phyloP scores from a whole-genome alignment of 1,140 invertebrate genomes.

The Heliconius nattereri region DNA sequence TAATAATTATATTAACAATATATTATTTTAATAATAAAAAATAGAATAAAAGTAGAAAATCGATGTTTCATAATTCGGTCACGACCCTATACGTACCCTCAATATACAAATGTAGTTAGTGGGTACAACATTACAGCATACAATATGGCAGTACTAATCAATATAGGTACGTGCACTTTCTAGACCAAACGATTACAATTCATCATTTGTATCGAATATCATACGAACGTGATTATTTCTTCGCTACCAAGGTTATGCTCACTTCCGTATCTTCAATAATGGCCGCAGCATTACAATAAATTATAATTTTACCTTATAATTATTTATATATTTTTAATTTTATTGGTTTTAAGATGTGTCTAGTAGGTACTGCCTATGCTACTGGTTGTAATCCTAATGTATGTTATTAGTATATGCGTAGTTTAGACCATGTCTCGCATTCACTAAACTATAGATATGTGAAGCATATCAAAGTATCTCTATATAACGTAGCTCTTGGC shows the following conservation, averaged over 20 bases:
- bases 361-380: background rate
- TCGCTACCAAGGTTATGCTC: slow-evolving; percentile 11
- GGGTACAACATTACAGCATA: background rate
- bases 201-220: slow-evolving; percentile 18
- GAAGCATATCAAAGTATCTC: too few species aligned
- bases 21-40: background rate
- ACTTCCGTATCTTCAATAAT: slow-evolving; percentile 27
- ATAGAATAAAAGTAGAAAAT: background rate
- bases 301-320: background rate
- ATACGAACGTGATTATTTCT: slow-evolving; percentile 26
- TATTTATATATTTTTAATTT: background rate
- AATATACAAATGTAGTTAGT: background rate
- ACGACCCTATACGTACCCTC: slow-evolving; percentile 16
- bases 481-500: too few species aligned
- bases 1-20: background rate
- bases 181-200: slow-evolving; percentile 20
- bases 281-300: background rate
- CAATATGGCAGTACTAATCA: slow-evolving; percentile 2
- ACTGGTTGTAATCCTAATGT: background rate
- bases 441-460: too few species aligned
- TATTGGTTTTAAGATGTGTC: background rate
- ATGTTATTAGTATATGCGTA: too few species aligned
- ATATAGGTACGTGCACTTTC: slow-evolving; percentile 23
- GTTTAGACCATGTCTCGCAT: too few species aligned
- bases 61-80: slow-evolving; percentile 13